Percentiles rank a stretch among this genome's conserved stretches.
These are phyloP conservation scores for Paramisgurnus dabryanus DNA, from an alignment of 2,113 vertebrate genomes.

Conservation along the genomic window DNA sequence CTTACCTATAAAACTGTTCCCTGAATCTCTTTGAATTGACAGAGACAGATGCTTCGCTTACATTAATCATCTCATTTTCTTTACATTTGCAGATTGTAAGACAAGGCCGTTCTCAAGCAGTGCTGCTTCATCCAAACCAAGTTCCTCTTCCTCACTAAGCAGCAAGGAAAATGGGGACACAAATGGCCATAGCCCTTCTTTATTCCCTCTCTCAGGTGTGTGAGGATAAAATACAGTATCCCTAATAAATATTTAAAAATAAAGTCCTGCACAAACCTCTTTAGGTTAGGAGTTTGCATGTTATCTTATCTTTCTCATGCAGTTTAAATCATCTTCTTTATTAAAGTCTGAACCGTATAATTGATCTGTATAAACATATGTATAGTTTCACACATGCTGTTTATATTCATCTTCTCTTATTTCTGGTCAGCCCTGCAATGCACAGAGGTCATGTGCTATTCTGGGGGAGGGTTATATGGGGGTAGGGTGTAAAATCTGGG, in stretches of 20 bases:
- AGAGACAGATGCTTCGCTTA: no score
- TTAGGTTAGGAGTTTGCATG: no score
- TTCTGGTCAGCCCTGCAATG: neutral
- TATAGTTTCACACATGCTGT: neutral
- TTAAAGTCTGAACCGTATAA: neutral
- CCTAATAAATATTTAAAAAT: neutral
- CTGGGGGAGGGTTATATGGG: constrained; percentile 6
- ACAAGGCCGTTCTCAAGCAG: constrained; percentile 85
- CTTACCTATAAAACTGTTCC: no score
- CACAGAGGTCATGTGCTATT: constrained; percentile 31
- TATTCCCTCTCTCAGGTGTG: constrained; percentile 88
- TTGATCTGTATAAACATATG: neutral
- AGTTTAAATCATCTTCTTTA: neutral
- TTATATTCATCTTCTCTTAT: constrained; percentile 7
- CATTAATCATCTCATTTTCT: neutral
- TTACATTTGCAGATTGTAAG: constrained; percentile 83
- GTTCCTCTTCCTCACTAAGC: constrained; percentile 84
- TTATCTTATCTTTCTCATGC: no score
- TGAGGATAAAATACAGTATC: neutral
- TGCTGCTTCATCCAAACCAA: constrained; percentile 84
- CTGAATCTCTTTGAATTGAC: neutral
- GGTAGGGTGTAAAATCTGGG: constrained; percentile 5
- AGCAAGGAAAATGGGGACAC: constrained; percentile 86
- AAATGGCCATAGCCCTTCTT: constrained; percentile 88
- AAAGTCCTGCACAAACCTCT: neutral